These are phyloP conservation scores for Barypeithes pellucidus DNA, from an alignment of 2,888 invertebrate genomes.

Conservation along the genomic window DNA sequence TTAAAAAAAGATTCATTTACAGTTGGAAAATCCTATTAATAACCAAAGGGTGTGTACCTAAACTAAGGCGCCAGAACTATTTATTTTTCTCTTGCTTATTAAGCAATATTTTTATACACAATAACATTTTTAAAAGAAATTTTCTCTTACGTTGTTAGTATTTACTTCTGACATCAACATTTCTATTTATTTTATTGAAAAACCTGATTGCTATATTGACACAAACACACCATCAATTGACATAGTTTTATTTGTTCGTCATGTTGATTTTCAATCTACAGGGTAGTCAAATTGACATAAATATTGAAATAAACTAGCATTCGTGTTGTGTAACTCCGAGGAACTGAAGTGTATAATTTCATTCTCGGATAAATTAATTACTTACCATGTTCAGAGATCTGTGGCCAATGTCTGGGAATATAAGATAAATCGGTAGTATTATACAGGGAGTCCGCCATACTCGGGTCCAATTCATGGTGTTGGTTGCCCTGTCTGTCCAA, in stretches of 20 bases:
- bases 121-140: conserved; percentile 1
- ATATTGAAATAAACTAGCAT: too few species aligned
- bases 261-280: conserved; percentile 5
- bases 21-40: background rate
- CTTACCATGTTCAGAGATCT: conserved; percentile 65
- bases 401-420: conserved; percentile 64
- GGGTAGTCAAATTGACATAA: background rate
- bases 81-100: background rate
- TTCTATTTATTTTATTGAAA: conserved; percentile 19
- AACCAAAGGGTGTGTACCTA: background rate
- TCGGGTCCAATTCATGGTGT: conserved; percentile 66
- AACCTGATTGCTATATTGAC: conserved; percentile 8
- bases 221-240: conserved; percentile 9
- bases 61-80: background rate
- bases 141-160: conserved; percentile 1
- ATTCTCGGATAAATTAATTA: conserved; percentile 23
- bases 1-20: too few species aligned
- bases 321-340: too few species aligned
- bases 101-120: background rate
- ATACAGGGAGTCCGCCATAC: conserved; percentile 64
- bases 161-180: conserved; percentile 4
- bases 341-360: too few species aligned
- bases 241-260: conserved; percentile 8
- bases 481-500: conserved; percentile 78
- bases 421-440: conserved; percentile 63